These are phyloP conservation scores for Taphrorychus bicolor DNA, from an alignment of 2,888 invertebrate genomes.

Conservation along the genomic window DNA sequence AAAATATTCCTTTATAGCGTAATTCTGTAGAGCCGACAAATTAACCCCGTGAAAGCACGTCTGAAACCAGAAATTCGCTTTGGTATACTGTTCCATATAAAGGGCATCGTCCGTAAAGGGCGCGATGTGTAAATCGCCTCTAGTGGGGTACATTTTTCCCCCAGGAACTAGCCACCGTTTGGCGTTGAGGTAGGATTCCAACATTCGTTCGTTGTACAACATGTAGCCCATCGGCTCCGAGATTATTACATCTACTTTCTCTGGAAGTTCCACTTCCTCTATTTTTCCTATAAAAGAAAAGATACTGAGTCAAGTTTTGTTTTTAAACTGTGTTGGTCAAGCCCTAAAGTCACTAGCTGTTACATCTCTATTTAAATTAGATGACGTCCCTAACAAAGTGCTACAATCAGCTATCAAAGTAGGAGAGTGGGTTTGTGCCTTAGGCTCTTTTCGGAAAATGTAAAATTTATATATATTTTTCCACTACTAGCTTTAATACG, in stretches of 20 bases:
- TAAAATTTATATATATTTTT: too few species aligned
- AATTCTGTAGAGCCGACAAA: constrained; percentile 86
- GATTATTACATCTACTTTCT: constrained; percentile 95
- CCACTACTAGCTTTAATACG: too few species aligned
- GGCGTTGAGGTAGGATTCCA: constrained; percentile 97
- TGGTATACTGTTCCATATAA: constrained; percentile 97
- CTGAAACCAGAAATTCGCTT: constrained; percentile 99
- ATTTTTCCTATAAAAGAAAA: constrained; percentile 72
- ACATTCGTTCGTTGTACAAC: constrained; percentile 98
- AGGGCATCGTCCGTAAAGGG: constrained; percentile 98
- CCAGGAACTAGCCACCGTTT: constrained; percentile 95
- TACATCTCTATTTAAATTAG: too few species aligned
- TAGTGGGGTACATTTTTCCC: constrained; percentile 97
- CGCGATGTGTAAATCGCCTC: constrained; percentile 96
- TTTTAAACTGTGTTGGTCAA: too few species aligned
- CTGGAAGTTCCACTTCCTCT: constrained; percentile 96
- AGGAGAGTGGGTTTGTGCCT: too few species aligned
- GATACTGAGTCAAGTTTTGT: too few species aligned
- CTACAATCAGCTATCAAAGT: too few species aligned
- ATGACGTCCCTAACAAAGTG: too few species aligned
- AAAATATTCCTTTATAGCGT: constrained; percentile 97
- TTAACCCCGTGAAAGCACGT: constrained; percentile 98
- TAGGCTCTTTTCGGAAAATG: too few species aligned
- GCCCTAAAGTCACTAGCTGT: too few species aligned
- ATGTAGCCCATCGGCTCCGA: constrained; percentile 99